A percentile compares a stretch with the other conserved stretches of the same genome.
phyloP scores from a whole-genome alignment of 2,888 invertebrate genomes.

The Nomada fabriciana region DNA sequence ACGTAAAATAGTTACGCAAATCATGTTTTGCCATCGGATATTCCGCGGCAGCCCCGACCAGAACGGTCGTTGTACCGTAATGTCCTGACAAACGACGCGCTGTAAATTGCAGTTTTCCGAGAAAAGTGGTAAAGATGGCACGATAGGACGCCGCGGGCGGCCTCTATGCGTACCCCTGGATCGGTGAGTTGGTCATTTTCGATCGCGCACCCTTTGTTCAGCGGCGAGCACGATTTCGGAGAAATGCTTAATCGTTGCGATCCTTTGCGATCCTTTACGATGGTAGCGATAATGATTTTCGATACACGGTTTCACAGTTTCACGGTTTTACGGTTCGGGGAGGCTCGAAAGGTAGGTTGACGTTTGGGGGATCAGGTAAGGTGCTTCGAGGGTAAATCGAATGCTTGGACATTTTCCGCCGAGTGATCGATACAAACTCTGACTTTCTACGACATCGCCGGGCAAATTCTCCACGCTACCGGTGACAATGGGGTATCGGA shows the following conservation, averaged over 20 bases:
- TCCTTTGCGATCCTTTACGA: not conserved
- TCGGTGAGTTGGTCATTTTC: slow-evolving; percentile 15
- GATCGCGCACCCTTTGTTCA: slow-evolving; percentile 3
- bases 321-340: not conserved
- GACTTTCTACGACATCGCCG: slow-evolving; percentile 43
- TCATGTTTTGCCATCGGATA: slow-evolving; percentile 23
- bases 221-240: not conserved
- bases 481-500: slow-evolving; percentile 16
- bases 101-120: slow-evolving; percentile 53
- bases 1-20: slow-evolving; percentile 28
- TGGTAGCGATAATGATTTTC: not conserved
- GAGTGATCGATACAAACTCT: slow-evolving; percentile 50
- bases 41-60: not conserved
- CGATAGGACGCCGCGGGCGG: slow-evolving; percentile 39
- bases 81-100: slow-evolving; percentile 35
- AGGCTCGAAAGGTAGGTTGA: not conserved
- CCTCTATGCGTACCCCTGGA: not conserved
- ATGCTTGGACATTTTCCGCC: slow-evolving; percentile 39
- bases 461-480: slow-evolving; percentile 37
- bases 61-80: slow-evolving; percentile 46
- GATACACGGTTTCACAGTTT: not conserved
- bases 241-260: not conserved
- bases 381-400: slow-evolving; percentile 26
- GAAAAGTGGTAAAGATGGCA: slow-evolving; percentile 47
- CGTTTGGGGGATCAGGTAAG: not conserved